A percentile compares a stretch with the other conserved stretches of the same genome.
These are phyloP conservation scores for Muscicapa comitata DNA, from an alignment of 2,797 vertebrate genomes.

Conservation along the genomic window DNA sequence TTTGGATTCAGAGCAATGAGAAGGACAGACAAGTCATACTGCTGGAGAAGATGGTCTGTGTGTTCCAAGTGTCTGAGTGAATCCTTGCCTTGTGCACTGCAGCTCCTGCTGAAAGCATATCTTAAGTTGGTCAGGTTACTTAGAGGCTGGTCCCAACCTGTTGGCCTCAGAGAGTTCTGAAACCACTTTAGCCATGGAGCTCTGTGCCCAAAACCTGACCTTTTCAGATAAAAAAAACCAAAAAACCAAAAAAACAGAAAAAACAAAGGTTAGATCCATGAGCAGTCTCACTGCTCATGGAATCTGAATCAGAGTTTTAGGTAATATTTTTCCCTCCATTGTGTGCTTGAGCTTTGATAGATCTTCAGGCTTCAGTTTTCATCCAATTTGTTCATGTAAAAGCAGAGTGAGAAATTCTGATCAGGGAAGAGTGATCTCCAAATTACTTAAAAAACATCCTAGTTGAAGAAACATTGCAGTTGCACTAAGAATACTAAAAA, in stretches of 20 bases:
- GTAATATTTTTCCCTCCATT: background rate
- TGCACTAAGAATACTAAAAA: background rate
- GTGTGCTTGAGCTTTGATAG: background rate
- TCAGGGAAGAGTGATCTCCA: background rate
- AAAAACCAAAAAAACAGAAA: background rate
- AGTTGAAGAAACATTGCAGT: background rate
- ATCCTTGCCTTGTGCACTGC: background rate
- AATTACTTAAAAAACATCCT: background rate
- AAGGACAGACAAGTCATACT: background rate
- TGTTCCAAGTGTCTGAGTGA: background rate
- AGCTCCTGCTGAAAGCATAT: background rate
- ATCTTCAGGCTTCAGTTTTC: background rate
- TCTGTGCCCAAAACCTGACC: background rate
- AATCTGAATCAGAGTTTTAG: background rate
- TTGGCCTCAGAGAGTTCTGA: background rate
- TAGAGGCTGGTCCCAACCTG: background rate
- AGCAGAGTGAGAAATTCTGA: background rate
- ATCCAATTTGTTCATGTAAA: background rate
- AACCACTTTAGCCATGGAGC: background rate
- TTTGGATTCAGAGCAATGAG: conserved; percentile 22
- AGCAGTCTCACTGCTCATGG: background rate
- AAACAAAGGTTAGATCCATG: background rate
- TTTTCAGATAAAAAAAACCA: background rate
- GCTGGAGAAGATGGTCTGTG: background rate
- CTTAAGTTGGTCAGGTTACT: background rate